These are phyloP conservation scores for Haliaeetus leucogaster DNA, from an alignment of 2,113 vertebrate genomes.

Conservation along the genomic window DNA sequence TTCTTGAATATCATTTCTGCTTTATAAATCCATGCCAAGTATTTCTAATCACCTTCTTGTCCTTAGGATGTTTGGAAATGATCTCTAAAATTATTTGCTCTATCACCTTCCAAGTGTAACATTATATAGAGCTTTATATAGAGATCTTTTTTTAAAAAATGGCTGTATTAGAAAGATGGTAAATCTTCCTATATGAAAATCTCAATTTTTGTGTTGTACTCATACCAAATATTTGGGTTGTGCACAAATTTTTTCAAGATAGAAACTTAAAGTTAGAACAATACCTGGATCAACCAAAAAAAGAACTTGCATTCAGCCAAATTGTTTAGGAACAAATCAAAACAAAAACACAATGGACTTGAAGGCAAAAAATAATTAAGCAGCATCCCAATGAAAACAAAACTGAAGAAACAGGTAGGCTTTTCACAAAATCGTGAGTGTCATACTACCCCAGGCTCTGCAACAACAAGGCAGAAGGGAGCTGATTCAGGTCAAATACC, in stretches of 20 bases:
- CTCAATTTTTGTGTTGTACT: rapidly evolving
- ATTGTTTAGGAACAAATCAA: not conserved
- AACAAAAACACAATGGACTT: not conserved
- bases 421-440: not conserved
- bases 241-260: not conserved
- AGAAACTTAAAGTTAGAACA: not conserved
- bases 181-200: not conserved
- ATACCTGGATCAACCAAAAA: rapidly evolving
- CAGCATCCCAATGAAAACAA: not conserved
- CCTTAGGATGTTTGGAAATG: not conserved
- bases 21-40: not conserved
- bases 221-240: not conserved
- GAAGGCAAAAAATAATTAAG: not conserved
- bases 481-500: not conserved
- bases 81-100: not conserved
- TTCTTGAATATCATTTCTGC: not conserved
- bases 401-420: not conserved
- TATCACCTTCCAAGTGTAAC: not conserved
- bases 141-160: not conserved
- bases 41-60: not conserved
- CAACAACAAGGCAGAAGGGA: not conserved
- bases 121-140: not conserved
- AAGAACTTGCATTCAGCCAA: not conserved
- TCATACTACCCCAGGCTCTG: not conserved
- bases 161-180: not conserved